A percentile compares a stretch with the other conserved stretches of the same genome.
phyloP scores from a whole-genome alignment of 2,113 vertebrate species.

The Lampris incognitus region DNA sequence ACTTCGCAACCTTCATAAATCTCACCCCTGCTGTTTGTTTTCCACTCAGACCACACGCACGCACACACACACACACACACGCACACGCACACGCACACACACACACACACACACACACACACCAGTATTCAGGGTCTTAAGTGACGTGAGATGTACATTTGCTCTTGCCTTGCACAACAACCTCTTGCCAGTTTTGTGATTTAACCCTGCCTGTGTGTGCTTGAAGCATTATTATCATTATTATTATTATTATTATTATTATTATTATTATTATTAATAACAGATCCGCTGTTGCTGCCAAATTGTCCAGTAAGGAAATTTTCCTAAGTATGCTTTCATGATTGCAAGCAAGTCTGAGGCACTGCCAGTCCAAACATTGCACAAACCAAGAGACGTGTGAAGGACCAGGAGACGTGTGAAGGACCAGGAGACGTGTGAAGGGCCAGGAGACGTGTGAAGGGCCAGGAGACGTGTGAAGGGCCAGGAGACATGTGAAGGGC shows the following conservation, averaged over 20 bases:
- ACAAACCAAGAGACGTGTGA: slow-evolving; percentile 38
- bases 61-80: background rate
- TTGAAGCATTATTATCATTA: slow-evolving; percentile 50
- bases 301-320: slow-evolving; percentile 19
- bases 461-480: no score
- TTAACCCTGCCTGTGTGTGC: slow-evolving; percentile 56
- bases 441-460: no score
- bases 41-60: slow-evolving; percentile 59
- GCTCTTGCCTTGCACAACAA: slow-evolving; percentile 69
- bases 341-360: slow-evolving; percentile 54
- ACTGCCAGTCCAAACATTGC: slow-evolving; percentile 74
- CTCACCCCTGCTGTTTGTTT: slow-evolving; percentile 64
- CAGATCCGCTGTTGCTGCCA: slow-evolving; percentile 30
- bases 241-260: no score
- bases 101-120: slow-evolving; percentile 8
- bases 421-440: no score
- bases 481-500: no score
- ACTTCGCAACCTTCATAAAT: slow-evolving; percentile 49
- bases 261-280: background rate
- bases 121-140: slow-evolving; percentile 20
- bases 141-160: slow-evolving; percentile 53
- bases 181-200: slow-evolving; percentile 61
- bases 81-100: no score
- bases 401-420: no score
- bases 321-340: slow-evolving; percentile 34